Percentiles rank a stretch among this genome's conserved stretches.
These are phyloP conservation scores for Agrochola litura DNA, from an alignment of 2,888 invertebrate genomes.

Conservation along the genomic window DNA sequence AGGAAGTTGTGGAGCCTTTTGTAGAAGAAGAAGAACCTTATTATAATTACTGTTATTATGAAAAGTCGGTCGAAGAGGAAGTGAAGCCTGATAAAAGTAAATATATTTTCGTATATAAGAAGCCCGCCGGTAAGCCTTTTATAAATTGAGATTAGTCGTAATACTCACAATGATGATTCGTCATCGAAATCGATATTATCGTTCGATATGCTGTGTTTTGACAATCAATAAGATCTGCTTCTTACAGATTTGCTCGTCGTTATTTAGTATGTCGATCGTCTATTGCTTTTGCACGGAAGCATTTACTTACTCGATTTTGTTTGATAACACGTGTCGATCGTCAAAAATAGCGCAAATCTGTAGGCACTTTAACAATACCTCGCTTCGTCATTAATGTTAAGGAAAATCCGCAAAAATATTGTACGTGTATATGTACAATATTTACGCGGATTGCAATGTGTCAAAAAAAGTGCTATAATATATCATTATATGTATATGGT, in stretches of 20 bases:
- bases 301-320: not conserved
- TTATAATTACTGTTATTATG: not conserved
- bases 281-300: not conserved
- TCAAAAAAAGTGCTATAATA: not conserved
- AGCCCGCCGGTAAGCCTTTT: not conserved
- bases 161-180: not conserved
- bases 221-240: not conserved
- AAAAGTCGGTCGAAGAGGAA: not conserved
- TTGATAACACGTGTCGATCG: not conserved
- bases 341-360: not conserved
- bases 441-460: not conserved
- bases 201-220: not conserved
- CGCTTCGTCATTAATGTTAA: not conserved
- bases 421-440: not conserved
- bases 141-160: not conserved
- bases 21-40: not conserved
- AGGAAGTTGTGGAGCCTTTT: not conserved
- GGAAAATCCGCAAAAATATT: not conserved
- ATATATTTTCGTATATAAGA: not conserved
- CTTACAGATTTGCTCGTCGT: not conserved
- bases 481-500: not conserved
- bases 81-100: constrained; percentile 14
- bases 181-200: not conserved
- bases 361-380: not conserved
- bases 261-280: not conserved